phyloP scores from a whole-genome alignment of 2,113 vertebrate genomes.

The Seriola rivoliana region DNA sequence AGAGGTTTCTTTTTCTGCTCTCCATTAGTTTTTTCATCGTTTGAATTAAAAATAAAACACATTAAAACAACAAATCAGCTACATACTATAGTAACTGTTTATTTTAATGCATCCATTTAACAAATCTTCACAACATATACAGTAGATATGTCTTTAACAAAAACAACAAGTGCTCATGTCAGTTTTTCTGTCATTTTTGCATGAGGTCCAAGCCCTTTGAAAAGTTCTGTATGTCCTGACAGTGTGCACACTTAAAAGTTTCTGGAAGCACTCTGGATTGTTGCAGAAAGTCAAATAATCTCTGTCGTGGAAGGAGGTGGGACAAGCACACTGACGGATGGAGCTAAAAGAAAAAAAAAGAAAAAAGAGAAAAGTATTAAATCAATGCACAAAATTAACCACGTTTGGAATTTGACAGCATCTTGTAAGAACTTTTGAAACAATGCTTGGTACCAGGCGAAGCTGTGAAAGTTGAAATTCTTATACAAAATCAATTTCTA shows the following conservation, averaged over 20 bases:
- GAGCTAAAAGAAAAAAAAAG: neutral
- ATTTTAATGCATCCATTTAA: constrained; percentile 76
- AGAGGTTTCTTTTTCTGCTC: constrained; percentile 14
- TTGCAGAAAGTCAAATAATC: constrained; percentile 49
- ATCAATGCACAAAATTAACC: neutral
- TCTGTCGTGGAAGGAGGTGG: constrained; percentile 35
- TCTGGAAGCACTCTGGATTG: constrained; percentile 78
- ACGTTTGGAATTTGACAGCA: neutral
- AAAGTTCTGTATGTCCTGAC: constrained; percentile 54
- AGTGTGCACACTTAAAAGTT: constrained; percentile 52
- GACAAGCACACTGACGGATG: constrained; percentile 42
- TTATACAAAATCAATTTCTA: neutral
- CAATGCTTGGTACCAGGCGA: neutral
- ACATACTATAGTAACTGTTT: constrained; percentile 65
- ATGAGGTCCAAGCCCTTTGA: constrained; percentile 79
- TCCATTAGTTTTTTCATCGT: constrained; percentile 49
- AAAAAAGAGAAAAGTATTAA: constrained; percentile 8
- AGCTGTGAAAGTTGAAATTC: neutral
- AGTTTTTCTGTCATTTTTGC: constrained; percentile 62
- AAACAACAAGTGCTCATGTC: constrained; percentile 62
- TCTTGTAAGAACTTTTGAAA: constrained; percentile 16
- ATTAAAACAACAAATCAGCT: constrained; percentile 50
- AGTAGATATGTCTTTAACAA: constrained; percentile 76
- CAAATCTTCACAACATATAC: constrained; percentile 79
- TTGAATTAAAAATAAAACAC: constrained; percentile 53